Conservation (phyloP, 2,888 invertebrate genomes). For the Seladonia tumulorum region DNA sequence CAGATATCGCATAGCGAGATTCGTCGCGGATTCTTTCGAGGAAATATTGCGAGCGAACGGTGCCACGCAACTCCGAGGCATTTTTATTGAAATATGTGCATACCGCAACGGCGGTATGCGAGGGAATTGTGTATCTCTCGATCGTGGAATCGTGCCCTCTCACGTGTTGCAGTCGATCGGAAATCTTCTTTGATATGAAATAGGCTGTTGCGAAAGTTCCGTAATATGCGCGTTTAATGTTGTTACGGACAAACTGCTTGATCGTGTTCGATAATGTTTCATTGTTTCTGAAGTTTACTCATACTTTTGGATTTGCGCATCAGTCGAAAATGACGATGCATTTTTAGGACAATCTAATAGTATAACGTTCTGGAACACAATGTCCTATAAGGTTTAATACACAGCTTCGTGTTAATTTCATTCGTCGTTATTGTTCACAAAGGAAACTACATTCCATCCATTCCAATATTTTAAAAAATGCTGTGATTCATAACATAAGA, state of each 20-base stretch:
- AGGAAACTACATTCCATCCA: no score
- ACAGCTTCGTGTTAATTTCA: no score
- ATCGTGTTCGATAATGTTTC: background rate
- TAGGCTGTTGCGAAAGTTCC: background rate
- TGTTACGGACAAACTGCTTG: background rate
- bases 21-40: background rate
- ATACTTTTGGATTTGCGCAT: background rate
- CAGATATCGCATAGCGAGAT: background rate
- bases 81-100: slow-evolving; percentile 32
- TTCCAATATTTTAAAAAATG: no score
- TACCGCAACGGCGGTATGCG: background rate
- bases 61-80: slow-evolving; percentile 36
- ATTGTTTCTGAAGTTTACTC: background rate
- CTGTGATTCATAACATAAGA: no score
- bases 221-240: background rate
- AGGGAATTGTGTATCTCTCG: background rate
- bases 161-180: background rate
- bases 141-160: background rate
- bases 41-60: slow-evolving; percentile 28
- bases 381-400: no score
- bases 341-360: no score
- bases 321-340: no score
- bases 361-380: no score
- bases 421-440: no score
- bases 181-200: background rate